phyloP scores from a whole-genome alignment of 2,113 vertebrate species.

The Festucalex cinctus region DNA sequence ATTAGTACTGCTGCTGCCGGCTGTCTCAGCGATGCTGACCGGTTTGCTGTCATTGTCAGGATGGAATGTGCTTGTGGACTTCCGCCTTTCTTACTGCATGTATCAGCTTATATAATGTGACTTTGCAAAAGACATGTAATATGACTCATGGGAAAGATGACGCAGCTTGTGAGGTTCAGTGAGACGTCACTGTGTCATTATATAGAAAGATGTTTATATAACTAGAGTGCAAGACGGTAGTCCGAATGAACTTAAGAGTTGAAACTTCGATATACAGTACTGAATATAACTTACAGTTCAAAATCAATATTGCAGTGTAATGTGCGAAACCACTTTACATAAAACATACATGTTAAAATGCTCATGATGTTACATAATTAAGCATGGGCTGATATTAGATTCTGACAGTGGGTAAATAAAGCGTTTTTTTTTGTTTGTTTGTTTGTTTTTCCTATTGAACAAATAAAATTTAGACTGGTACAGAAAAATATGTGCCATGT shows the following conservation, averaged over 20 bases:
- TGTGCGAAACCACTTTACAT: neutral
- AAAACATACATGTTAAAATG: neutral
- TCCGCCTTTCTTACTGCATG: slow-evolving; percentile 35
- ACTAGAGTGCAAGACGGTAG: neutral
- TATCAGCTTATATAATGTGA: slow-evolving; percentile 46
- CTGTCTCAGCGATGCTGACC: slow-evolving; percentile 3
- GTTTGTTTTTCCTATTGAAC: too few species aligned
- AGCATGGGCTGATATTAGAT: too few species aligned
- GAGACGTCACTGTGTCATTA: neutral
- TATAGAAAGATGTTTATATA: neutral
- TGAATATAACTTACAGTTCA: neutral
- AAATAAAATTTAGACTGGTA: too few species aligned
- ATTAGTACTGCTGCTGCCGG: slow-evolving; percentile 14
- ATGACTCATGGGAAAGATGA: slow-evolving; percentile 53
- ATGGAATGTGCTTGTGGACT: slow-evolving; percentile 13
- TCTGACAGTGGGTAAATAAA: too few species aligned
- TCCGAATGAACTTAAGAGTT: neutral
- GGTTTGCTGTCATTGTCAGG: slow-evolving; percentile 7
- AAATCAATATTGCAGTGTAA: neutral
- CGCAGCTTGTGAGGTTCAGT: slow-evolving; percentile 20
- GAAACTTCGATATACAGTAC: neutral
- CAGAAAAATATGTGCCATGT: too few species aligned
- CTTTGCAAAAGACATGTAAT: slow-evolving; percentile 42
- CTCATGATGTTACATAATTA: too few species aligned
- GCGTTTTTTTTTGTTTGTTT: too few species aligned